Percentiles rank a stretch among this genome's conserved stretches.
Evolutionary conservation across 2,888 invertebrate genomes (phyloP).

Genomic region (Lucinisca nassula): DNA sequence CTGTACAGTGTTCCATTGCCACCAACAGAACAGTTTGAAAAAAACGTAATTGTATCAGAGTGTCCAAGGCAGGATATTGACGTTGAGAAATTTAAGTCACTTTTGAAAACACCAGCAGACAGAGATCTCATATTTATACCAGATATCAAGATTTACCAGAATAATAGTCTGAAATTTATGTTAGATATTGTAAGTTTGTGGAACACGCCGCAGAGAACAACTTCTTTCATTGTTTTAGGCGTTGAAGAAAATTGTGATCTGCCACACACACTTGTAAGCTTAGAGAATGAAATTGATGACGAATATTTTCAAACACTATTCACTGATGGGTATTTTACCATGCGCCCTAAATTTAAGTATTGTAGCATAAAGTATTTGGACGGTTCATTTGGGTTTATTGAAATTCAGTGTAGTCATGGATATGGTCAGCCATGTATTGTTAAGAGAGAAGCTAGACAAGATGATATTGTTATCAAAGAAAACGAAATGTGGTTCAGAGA

Average conservation of each 20-base stretch:
- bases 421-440: neutral
- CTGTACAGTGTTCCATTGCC: no score
- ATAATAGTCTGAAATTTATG: constrained; percentile 31
- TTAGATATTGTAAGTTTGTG: constrained; percentile 67
- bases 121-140: constrained; percentile 44
- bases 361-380: neutral
- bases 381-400: neutral
- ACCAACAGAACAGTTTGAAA: neutral
- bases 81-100: constrained; percentile 24
- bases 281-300: neutral
- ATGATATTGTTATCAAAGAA: neutral
- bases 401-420: neutral
- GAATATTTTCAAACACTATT: neutral
- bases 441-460: neutral
- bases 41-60: neutral
- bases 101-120: constrained; percentile 29
- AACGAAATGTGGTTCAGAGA: neutral
- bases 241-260: neutral
- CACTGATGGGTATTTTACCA: neutral
- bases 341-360: neutral
- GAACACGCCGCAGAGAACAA: constrained; percentile 66
- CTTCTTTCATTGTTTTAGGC: neutral
- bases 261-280: neutral
- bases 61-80: neutral
- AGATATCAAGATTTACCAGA: constrained; percentile 29